Evolutionary conservation across 2,888 invertebrate species (phyloP).

Genomic region (Drosophila mettleri): DNA sequence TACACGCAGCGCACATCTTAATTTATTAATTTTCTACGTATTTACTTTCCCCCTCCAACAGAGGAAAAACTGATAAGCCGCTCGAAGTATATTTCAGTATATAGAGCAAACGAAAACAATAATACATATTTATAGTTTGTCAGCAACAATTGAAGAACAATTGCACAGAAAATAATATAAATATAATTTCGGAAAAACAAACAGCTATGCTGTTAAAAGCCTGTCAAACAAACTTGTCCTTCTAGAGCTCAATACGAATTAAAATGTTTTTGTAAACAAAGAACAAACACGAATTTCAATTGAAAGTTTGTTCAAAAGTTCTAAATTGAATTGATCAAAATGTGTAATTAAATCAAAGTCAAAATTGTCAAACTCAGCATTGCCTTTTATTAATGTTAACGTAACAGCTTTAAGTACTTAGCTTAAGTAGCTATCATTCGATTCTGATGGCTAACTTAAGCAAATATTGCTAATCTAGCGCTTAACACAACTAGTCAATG

Average conservation of each 20-base stretch:
- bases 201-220: neutral
- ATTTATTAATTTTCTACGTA: conserved; percentile 59
- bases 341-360: neutral
- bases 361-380: neutral
- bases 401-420: neutral
- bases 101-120: conserved; percentile 16
- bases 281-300: neutral
- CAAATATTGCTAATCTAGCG: neutral
- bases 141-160: conserved; percentile 44
- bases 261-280: neutral
- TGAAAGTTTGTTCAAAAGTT: neutral
- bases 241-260: neutral
- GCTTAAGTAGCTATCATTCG: no score
- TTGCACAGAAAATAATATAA: conserved; percentile 14
- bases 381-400: neutral
- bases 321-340: neutral
- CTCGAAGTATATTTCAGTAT: conserved; percentile 34
- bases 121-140: conserved; percentile 44
- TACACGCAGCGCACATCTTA: conserved; percentile 52
- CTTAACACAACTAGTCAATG: conserved; percentile 1
- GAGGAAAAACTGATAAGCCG: conserved; percentile 40
- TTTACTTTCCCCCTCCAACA: conserved; percentile 41
- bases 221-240: neutral
- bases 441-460: neutral
- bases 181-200: neutral